A percentile compares a stretch with the other conserved stretches of the same genome.
Evolutionary conservation across 2,888 invertebrate species (phyloP).

Genomic region (Acleris literana): DNA sequence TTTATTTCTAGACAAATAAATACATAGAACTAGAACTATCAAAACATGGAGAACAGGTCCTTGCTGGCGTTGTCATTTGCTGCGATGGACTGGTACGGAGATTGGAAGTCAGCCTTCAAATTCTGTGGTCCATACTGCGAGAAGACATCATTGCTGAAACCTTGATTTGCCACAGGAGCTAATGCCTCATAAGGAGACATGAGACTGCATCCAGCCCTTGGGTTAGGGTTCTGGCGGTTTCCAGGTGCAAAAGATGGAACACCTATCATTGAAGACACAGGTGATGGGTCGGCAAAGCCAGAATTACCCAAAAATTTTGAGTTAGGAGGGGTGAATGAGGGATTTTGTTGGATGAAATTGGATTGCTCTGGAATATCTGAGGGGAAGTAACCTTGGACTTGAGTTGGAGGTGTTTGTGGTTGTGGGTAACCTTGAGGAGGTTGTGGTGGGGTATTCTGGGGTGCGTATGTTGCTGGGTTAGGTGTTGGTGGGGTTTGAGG

Average conservation of each 20-base stretch:
- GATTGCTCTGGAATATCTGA: constrained; percentile 6
- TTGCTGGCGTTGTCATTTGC: constrained; percentile 50
- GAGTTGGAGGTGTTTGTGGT: not conserved
- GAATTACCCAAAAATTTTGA: constrained; percentile 44
- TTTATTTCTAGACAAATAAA: constrained; percentile 13
- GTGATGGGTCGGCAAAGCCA: constrained; percentile 41
- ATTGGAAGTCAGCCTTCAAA: constrained; percentile 59
- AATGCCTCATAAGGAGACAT: constrained; percentile 64
- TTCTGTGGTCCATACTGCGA: constrained; percentile 40
- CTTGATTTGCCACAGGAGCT: constrained; percentile 42
- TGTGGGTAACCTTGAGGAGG: constrained; percentile 7
- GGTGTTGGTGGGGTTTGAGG: constrained; percentile 14
- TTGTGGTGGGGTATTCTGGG: not conserved
- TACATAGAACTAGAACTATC: constrained; percentile 46
- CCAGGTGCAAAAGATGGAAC: not conserved
- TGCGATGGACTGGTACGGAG: constrained; percentile 55
- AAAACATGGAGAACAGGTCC: constrained; percentile 53
- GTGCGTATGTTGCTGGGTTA: constrained; percentile 8
- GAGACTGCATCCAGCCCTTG: constrained; percentile 48
- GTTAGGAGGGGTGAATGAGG: constrained; percentile 8
- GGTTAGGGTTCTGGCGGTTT: not conserved
- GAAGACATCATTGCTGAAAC: constrained; percentile 26
- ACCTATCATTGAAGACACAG: constrained; percentile 39
- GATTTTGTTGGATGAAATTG: not conserved
- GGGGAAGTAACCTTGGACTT: not conserved